phyloP scores from a whole-genome alignment of 1,140 invertebrate species.

The Atta cephalotes region DNA sequence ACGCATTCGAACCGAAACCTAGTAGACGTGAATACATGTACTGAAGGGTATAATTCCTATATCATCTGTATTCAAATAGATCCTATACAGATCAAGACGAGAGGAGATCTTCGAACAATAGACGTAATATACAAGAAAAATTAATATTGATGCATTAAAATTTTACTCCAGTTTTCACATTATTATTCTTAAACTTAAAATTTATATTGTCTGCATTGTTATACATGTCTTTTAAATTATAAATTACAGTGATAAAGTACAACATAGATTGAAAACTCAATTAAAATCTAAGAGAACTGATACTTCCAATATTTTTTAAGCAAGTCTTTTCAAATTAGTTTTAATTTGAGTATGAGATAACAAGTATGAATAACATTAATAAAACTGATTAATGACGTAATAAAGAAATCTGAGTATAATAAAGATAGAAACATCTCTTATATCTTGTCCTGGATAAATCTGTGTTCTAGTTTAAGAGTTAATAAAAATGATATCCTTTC shows the following conservation, averaged over 20 bases:
- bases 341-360: background rate
- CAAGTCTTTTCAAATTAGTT: constrained; percentile 1
- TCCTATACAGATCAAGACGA: background rate
- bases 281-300: background rate
- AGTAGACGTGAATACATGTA: constrained; percentile 25
- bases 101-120: constrained; percentile 16
- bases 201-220: background rate
- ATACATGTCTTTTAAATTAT: background rate
- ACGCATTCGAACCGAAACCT: constrained; percentile 24
- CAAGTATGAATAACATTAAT: background rate
- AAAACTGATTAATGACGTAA: constrained; percentile 30
- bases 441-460: constrained; percentile 16
- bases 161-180: background rate
- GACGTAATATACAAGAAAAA: background rate
- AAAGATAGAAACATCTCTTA: background rate
- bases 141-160: background rate
- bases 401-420: constrained; percentile 10
- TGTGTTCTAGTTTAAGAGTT: constrained; percentile 43
- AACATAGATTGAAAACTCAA: background rate
- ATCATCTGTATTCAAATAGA: constrained; percentile 15
- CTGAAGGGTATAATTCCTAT: constrained; percentile 36
- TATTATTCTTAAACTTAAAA: background rate
- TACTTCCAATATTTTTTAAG: background rate
- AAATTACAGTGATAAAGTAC: background rate
- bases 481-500: constrained; percentile 42